phyloP scores from a whole-genome alignment of 64 coral and sea anemone genomes.

The Hydrozoanthus tunicans region DNA sequence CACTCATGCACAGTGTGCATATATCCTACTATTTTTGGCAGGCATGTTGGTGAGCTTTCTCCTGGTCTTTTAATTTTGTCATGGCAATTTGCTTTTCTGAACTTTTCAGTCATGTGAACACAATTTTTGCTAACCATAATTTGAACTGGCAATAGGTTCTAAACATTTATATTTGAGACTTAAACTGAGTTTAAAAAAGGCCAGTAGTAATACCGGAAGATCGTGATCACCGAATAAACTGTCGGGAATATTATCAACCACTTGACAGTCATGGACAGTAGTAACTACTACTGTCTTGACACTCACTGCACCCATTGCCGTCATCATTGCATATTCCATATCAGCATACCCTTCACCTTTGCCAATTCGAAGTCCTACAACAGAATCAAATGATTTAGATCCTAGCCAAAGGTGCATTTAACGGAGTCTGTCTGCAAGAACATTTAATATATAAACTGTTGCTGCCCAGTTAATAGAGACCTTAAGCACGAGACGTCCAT shows the following conservation, averaged over 20 bases:
- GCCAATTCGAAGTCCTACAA: slow-evolving; percentile 63
- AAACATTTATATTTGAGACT: not conserved
- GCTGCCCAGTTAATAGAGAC: too few relatives aligned
- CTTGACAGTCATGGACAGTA: slow-evolving; percentile 76
- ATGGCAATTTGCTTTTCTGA: too few relatives aligned
- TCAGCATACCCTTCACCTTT: slow-evolving; percentile 85
- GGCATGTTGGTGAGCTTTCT: too few relatives aligned
- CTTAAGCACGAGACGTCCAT: too few relatives aligned
- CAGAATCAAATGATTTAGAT: not conserved
- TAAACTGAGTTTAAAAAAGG: too few relatives aligned
- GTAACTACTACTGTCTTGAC: slow-evolving; percentile 57
- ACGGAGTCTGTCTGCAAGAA: too few relatives aligned
- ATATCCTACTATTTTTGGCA: too few relatives aligned
- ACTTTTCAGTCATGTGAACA: too few relatives aligned
- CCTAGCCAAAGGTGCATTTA: too few relatives aligned
- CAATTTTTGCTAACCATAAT: not conserved
- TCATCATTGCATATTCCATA: slow-evolving; percentile 86
- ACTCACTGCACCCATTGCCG: slow-evolving; percentile 70
- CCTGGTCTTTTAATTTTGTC: too few relatives aligned
- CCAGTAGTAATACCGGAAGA: slow-evolving; percentile 33
- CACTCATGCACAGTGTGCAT: too few relatives aligned
- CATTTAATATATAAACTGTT: too few relatives aligned
- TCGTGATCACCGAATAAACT: slow-evolving; percentile 64
- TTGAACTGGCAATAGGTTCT: not conserved
- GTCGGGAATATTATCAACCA: slow-evolving; percentile 65